Conservation (phyloP, 2,888 invertebrate genomes). For the Rhodophaea formosa region DNA sequence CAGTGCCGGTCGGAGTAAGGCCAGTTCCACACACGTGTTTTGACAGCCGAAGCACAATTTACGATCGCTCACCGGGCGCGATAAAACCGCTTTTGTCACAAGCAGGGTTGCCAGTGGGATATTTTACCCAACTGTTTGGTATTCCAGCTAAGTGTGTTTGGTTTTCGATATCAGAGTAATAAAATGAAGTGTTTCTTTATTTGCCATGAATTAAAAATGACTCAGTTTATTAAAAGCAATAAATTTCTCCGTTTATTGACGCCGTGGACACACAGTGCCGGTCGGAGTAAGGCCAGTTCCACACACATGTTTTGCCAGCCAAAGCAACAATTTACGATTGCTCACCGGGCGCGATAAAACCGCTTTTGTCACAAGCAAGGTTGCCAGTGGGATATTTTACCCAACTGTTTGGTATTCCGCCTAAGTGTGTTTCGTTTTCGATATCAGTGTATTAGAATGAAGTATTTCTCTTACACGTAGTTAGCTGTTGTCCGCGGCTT, state of each 20-base stretch:
- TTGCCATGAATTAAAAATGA: slow-evolving; percentile 17
- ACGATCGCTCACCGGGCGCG: slow-evolving; percentile 66
- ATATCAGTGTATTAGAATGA: too few relatives aligned
- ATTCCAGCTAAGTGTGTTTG: too few relatives aligned
- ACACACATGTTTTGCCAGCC: slow-evolving; percentile 67
- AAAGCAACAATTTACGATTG: slow-evolving; percentile 75
- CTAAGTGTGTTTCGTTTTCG: too few relatives aligned
- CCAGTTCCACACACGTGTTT: slow-evolving; percentile 50
- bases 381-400: too few relatives aligned
- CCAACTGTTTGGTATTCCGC: too few relatives aligned
- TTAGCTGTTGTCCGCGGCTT: too few relatives aligned
- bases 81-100: slow-evolving; percentile 76
- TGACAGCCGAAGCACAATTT: slow-evolving; percentile 77
- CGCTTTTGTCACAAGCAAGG: slow-evolving; percentile 62
- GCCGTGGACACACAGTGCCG: slow-evolving; percentile 6
- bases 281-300: slow-evolving; percentile 39
- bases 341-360: slow-evolving; percentile 70
- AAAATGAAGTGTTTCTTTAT: too few relatives aligned
- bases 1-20: slow-evolving; percentile 33
- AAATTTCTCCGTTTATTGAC: slow-evolving; percentile 18
- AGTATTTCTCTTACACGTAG: too few relatives aligned
- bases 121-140: too few relatives aligned
- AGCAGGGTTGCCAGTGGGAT: too few relatives aligned
- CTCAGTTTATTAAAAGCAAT: slow-evolving; percentile 17
- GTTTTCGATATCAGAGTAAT: too few relatives aligned